Evolutionary conservation across 2,797 vertebrate species (phyloP).

Genomic region (Spizella passerina): DNA sequence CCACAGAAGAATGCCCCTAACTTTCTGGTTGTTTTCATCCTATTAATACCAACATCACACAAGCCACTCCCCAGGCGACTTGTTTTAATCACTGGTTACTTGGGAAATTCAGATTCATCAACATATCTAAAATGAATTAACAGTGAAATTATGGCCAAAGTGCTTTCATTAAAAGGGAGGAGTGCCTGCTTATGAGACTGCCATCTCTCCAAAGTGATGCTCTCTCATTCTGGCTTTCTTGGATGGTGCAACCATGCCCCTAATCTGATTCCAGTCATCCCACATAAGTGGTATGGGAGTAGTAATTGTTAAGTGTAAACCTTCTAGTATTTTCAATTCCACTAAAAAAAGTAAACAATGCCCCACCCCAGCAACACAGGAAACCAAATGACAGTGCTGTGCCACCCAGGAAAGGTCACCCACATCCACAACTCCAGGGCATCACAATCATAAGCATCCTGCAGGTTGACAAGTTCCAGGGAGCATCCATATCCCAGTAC

Average conservation of each 20-base stretch:
- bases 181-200: not conserved
- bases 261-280: not conserved
- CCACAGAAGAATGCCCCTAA: conserved; percentile 22
- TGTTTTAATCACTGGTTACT: conserved; percentile 2
- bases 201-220: not conserved
- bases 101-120: conserved; percentile 12
- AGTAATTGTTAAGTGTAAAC: not conserved
- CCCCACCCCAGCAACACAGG: not conserved
- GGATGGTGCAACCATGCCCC: not conserved
- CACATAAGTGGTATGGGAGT: not conserved
- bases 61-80: not conserved
- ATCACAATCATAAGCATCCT: not conserved
- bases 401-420: not conserved
- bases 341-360: not conserved
- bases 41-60: conserved; percentile 31
- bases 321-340: not conserved
- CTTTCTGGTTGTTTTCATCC: conserved; percentile 53
- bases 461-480: not conserved
- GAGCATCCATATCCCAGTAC: not conserved
- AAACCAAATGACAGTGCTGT: not conserved
- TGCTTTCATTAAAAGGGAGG: not conserved
- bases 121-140: conserved; percentile 21
- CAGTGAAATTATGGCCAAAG: not conserved
- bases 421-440: not conserved
- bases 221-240: not conserved